Conservation (phyloP, 2,113 vertebrate genomes). For the Pagrus major region DNA sequence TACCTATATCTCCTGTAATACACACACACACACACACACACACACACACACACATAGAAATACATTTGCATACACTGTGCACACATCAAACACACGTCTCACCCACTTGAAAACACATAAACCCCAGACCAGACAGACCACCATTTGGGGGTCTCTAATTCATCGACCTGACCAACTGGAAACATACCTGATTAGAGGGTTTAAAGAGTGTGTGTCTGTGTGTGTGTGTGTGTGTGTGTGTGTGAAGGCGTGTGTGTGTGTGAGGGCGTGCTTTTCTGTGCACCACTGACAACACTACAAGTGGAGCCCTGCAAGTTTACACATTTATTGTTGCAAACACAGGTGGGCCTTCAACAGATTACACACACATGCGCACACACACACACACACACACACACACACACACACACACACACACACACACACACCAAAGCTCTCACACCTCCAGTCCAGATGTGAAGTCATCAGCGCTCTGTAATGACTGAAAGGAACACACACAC, state of each 20-base stretch:
- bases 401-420: conserved; percentile 8
- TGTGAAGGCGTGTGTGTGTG: conserved; percentile 1
- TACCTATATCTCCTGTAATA: conserved; percentile 33
- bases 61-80: neutral
- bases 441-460: conserved; percentile 60
- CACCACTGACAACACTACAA: neutral
- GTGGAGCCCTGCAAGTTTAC: conserved; percentile 14
- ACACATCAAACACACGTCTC: conserved; percentile 43
- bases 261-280: neutral
- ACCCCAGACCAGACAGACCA: conserved; percentile 45
- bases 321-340: conserved; percentile 31
- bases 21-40: conserved; percentile 6
- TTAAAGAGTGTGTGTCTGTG: conserved; percentile 35
- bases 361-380: neutral
- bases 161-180: conserved; percentile 64
- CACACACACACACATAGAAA: conserved; percentile 3
- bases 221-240: conserved; percentile 4
- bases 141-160: conserved; percentile 67
- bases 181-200: conserved; percentile 68
- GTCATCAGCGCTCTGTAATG: conserved; percentile 23
- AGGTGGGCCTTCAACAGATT: conserved; percentile 19
- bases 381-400: neutral
- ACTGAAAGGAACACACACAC: neutral
- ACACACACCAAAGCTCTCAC: conserved; percentile 32
- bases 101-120: conserved; percentile 47